phyloP scores from a whole-genome alignment of 2,113 vertebrate genomes.

The Dipodomys merriami region DNA sequence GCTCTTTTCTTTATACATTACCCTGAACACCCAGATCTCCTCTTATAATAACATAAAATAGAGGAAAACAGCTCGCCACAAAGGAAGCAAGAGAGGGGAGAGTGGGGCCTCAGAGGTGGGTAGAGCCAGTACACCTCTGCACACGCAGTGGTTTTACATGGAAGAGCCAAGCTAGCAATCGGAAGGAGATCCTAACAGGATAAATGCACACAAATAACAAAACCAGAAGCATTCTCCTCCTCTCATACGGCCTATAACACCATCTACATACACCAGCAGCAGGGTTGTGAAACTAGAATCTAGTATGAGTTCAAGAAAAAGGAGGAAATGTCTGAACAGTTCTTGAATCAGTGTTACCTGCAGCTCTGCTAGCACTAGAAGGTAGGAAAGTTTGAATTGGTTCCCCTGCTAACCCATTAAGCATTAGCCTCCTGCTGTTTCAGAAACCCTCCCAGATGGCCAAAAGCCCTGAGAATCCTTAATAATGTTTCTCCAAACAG shows the following conservation, averaged over 20 bases:
- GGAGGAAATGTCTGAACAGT: background rate
- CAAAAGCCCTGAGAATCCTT: background rate
- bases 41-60: background rate
- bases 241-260: no score
- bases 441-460: background rate
- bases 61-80: background rate
- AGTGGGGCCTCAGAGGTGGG: rapidly evolving
- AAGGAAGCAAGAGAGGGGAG: rapidly evolving
- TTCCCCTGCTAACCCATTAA: background rate
- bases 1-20: background rate
- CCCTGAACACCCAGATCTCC: background rate
- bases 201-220: background rate
- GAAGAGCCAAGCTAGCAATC: background rate
- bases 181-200: rapidly evolving
- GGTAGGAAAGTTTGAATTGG: background rate
- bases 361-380: no score
- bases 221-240: background rate
- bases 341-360: no score
- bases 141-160: rapidly evolving
- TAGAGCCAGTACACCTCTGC: background rate
- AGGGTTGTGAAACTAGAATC: background rate
- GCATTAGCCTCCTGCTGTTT: background rate
- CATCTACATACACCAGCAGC: background rate
- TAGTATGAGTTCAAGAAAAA: background rate
- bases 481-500: background rate